These are phyloP conservation scores for Sylvietta virens DNA, from an alignment of 2,113 vertebrate species.

Conservation along the genomic window DNA sequence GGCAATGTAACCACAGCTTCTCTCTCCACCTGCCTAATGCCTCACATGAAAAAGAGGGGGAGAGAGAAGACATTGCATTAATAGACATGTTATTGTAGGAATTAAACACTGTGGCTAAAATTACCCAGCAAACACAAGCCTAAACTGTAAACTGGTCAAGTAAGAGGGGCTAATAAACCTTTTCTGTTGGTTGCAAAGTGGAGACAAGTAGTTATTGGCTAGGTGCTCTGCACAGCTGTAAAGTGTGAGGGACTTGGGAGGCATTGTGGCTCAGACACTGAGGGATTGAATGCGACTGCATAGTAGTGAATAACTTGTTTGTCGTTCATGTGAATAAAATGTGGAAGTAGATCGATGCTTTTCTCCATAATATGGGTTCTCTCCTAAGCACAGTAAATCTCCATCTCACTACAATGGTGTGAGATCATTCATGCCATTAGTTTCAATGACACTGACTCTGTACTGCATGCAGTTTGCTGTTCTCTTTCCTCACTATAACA, in stretches of 20 bases:
- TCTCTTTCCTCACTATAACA: constrained; percentile 62
- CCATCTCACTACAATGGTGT: constrained; percentile 58
- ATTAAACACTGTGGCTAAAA: not conserved
- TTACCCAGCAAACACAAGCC: not conserved
- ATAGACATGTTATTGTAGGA: not conserved
- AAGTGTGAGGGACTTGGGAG: constrained; percentile 46
- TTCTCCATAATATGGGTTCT: constrained; percentile 68
- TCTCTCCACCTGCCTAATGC: not conserved
- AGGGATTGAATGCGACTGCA: constrained; percentile 46
- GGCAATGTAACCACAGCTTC: not conserved
- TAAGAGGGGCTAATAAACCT: constrained; percentile 39
- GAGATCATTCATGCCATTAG: constrained; percentile 70
- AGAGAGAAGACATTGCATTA: not conserved
- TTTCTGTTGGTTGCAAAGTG: constrained; percentile 24
- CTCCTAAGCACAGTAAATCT: constrained; percentile 67
- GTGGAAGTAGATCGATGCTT: constrained; percentile 70
- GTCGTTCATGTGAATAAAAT: constrained; percentile 66
- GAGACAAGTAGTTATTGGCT: constrained; percentile 49
- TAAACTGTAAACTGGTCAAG: constrained; percentile 37
- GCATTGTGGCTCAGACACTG: constrained; percentile 57
- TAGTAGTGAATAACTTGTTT: constrained; percentile 63
- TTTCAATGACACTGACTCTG: constrained; percentile 68
- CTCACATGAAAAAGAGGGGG: not conserved
- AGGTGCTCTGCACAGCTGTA: constrained; percentile 66
- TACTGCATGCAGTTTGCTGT: constrained; percentile 68